Base-by-base conservation (phyloP, 2,888 invertebrate genomes). In the Pseudococcus jackbeardsleyi region DNA sequence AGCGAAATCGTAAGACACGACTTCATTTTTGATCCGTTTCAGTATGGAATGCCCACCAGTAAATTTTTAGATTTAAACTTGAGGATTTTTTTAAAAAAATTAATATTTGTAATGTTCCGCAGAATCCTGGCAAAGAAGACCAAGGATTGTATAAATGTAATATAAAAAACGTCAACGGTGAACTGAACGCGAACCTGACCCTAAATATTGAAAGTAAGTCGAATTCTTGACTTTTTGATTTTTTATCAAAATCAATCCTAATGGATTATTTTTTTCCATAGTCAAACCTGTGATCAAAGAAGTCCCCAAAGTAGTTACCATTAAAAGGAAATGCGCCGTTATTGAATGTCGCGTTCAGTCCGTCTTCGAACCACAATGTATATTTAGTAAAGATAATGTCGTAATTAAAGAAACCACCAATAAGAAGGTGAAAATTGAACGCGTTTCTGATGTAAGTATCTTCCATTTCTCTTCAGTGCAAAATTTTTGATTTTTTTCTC, bases 91-190 rank as follows among this genome's bases (percentile, higher is more conserved):
- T 8, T 39, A 39, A 39, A 39, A 39, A 42, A 42, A 39, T 26
- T 48, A 26, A 33, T 17, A 0, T 26, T 9, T 72, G 19, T 19
- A 26, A 54, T 86, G 3, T 88, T 89, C 86, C 89, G 8, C 90
- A 94, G 94, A 97, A 98, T 92, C 98, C 98, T 90, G 96, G 96
- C 91, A 94, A 97, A 90, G 96, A 97, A 91, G 99, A 99, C 93
- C 98, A 98, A 90, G 99, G 99, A 90, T 94, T 98, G 89, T 99
- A 99, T 93, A 98, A 99, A 92, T 99, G 99, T 92, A 98, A 98
- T 91, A 97, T 98, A 91, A 98, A 98, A 92, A 99, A 99, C 92
- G 94, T 95, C 91, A 95, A 97, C 91, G 99, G 99, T 90, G 99
- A 99, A 94, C 94, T 98, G 90, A 98, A 98, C 92, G 98, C 98